Percentiles rank a stretch among this genome's conserved stretches.
phyloP scores from a whole-genome alignment of 2,797 vertebrate genomes.

The Siniperca scherzeri region DNA sequence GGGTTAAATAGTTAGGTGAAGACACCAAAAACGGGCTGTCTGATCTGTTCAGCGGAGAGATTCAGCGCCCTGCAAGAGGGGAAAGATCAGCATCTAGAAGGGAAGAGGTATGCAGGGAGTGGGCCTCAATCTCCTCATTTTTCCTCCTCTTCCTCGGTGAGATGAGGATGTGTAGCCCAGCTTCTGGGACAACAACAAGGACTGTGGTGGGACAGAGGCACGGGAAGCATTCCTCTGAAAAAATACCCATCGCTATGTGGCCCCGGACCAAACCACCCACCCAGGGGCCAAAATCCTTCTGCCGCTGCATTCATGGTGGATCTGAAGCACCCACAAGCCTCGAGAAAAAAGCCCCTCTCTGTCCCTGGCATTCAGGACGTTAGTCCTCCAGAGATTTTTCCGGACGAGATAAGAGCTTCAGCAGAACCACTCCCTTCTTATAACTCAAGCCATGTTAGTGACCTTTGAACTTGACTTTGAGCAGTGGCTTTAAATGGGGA shows the following conservation, averaged over 20 bases:
- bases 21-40: slow-evolving; percentile 2
- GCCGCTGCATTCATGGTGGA: slow-evolving; percentile 80
- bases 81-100: slow-evolving; percentile 66
- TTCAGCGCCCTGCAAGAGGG: slow-evolving; percentile 12
- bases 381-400: slow-evolving; percentile 72
- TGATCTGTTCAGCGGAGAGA: slow-evolving; percentile 23
- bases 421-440: slow-evolving; percentile 46
- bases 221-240: slow-evolving; percentile 89
- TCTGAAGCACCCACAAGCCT: slow-evolving; percentile 87
- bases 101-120: slow-evolving; percentile 87
- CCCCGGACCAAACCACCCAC: slow-evolving; percentile 85
- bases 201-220: slow-evolving; percentile 88
- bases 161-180: slow-evolving; percentile 72
- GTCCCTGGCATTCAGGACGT: slow-evolving; percentile 82
- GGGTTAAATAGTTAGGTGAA: not conserved
- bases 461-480: slow-evolving; percentile 52
- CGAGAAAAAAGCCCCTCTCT: slow-evolving; percentile 86
- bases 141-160: slow-evolving; percentile 71
- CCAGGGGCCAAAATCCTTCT: slow-evolving; percentile 68
- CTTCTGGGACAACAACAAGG: slow-evolving; percentile 88
- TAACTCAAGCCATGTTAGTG: slow-evolving; percentile 29
- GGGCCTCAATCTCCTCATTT: slow-evolving; percentile 81
- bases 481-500: slow-evolving; percentile 8
- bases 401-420: slow-evolving; percentile 67
- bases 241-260: slow-evolving; percentile 89